These are phyloP conservation scores for Pampus argenteus DNA, from an alignment of 2,797 vertebrate species.

Conservation along the genomic window DNA sequence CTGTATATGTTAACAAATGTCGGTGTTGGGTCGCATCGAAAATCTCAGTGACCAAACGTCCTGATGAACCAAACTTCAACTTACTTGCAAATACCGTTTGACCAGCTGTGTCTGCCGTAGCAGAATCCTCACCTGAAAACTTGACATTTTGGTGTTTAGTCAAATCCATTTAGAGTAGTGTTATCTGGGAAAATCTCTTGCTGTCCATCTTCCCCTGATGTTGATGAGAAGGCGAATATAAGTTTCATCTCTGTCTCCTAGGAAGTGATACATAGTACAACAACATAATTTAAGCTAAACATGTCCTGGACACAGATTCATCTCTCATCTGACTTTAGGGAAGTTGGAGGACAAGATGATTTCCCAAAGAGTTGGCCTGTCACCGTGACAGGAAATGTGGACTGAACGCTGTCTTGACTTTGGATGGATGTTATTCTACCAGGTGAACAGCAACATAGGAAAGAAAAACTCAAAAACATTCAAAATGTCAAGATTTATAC, in stretches of 20 bases:
- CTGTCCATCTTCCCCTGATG: neutral
- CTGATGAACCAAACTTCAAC: constrained; percentile 22
- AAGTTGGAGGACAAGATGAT: neutral
- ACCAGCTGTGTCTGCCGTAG: constrained; percentile 28
- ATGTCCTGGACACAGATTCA: neutral
- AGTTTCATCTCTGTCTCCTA: neutral
- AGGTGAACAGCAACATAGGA: neutral
- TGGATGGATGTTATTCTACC: neutral
- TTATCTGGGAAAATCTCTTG: neutral
- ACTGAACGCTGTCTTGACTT: neutral
- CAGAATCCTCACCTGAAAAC: constrained; percentile 31
- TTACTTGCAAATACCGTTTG: constrained; percentile 39
- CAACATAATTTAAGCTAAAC: too few relatives aligned
- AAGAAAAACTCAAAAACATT: constrained; percentile 1
- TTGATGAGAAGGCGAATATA: neutral
- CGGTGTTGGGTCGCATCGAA: neutral
- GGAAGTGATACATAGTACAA: too few relatives aligned
- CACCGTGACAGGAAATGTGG: neutral
- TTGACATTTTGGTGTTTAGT: constrained; percentile 44
- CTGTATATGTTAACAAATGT: neutral
- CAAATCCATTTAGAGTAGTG: neutral
- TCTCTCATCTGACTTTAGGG: constrained; percentile 2
- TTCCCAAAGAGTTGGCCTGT: neutral
- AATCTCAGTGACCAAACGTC: constrained; percentile 9
- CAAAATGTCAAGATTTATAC: constrained; percentile 47